Evolutionary conservation across 2,888 invertebrate genomes (phyloP), one percentile per base, ranked within the genome.

Genomic region (Mythimna lalbum): DNA sequence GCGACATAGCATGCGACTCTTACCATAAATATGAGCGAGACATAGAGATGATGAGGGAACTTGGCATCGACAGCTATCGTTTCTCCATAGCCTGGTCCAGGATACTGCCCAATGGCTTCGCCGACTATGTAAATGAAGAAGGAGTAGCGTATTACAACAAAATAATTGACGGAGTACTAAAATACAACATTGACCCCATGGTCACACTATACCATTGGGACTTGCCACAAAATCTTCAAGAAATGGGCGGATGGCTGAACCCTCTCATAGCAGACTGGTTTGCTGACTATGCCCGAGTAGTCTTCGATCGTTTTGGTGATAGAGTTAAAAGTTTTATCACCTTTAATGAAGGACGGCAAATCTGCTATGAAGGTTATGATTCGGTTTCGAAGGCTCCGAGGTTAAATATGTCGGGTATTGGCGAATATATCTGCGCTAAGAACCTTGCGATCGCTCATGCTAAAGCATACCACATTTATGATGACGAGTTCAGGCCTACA

Each of bases 91-190:
- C 97, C 10, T 97, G 97, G 97, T 80, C 97, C 0, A 91, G 97
- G 64, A 93, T 97, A 49, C 88, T 97, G 47, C 97, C 97, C 0
- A 95, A 93, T 59, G 97, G 97, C 4, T 90, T 93, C 43, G 74
- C 93, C 0, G 93, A 96, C 69, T 82, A 91, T 6, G 86, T 97
- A 21, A 97, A 97, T 86, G 88, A 95, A 82, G 94, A 93, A 2
- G 97, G 97, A 9, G 91, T 98, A 14, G 90, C 94, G 19, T 97
- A 97, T 89, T 98, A 98, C 88, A 97, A 97, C 79, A 93, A 95
- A 73, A 88, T 97, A 1, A 97, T 98, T 61, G 89, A 97, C 84
- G 96, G 96, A 86, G 92, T 98, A 66, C 75, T 97, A 0, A 95
- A 93, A 43, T 96, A 96, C 80, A 96, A 96, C 55, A 97, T 98